A percentile compares a stretch with the other conserved stretches of the same genome.
Conservation (phyloP, 2,113 vertebrate species). For the Sinosuthora webbiana region DNA sequence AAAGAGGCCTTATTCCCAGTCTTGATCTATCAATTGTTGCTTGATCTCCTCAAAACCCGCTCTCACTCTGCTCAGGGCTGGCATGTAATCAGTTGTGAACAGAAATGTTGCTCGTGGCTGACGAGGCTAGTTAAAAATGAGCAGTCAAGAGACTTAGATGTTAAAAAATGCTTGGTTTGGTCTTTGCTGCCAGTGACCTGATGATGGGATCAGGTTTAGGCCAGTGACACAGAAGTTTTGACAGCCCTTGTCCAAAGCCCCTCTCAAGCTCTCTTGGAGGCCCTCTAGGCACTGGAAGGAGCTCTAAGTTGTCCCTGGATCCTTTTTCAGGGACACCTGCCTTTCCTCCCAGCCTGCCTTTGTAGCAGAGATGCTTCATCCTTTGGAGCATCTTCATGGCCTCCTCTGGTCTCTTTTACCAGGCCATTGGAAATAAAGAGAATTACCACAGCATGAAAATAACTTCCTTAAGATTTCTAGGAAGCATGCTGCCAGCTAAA, state of each 20-base stretch:
- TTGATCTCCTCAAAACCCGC: not conserved
- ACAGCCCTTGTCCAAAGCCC: not conserved
- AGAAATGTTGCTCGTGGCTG: not conserved
- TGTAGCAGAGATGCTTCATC: not conserved
- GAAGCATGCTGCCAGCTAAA: not conserved
- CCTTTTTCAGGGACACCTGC: not conserved
- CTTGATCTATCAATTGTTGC: not conserved
- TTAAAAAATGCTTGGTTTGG: not conserved
- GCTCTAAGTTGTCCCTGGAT: not conserved
- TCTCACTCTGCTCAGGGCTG: not conserved
- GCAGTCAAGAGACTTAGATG: not conserved
- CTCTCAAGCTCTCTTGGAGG: not conserved
- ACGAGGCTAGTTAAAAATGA: not conserved
- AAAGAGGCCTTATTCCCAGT: not conserved
- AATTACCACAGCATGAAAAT: not conserved
- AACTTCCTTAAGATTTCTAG: not conserved
- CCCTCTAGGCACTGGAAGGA: not conserved
- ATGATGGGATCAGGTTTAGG: not conserved
- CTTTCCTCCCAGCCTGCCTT: not conserved
- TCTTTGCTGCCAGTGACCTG: not conserved
- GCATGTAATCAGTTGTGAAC: not conserved
- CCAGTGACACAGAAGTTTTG: not conserved
- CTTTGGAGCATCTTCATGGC: not conserved
- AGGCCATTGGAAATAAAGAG: not conserved
- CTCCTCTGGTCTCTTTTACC: not conserved